A percentile compares a stretch with the other conserved stretches of the same genome.
Conservation (phyloP, 2,113 vertebrate species). For the Oreochromis aureus region DNA sequence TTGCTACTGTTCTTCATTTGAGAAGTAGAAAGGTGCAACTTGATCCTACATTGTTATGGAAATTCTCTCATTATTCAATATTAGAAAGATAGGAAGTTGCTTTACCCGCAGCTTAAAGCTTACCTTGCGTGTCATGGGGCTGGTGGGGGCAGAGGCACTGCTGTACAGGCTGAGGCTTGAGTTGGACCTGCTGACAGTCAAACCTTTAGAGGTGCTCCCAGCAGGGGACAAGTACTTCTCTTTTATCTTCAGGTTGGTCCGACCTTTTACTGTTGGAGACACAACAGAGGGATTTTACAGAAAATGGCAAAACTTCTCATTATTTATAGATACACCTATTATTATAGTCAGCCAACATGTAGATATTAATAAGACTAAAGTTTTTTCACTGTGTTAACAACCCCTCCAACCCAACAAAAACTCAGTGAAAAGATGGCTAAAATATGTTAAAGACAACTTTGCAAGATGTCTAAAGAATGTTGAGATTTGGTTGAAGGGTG, state of each 20-base stretch:
- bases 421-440: neutral
- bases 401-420: neutral
- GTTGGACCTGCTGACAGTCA: conserved; percentile 80
- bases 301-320: neutral
- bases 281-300: neutral
- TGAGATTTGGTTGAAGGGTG: neutral
- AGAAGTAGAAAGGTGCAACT: neutral
- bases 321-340: neutral
- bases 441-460: neutral
- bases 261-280: conserved; percentile 77
- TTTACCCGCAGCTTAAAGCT: neutral
- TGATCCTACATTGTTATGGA: neutral
- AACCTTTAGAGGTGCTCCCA: conserved; percentile 67
- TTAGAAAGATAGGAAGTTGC: neutral
- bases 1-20: neutral
- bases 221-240: conserved; percentile 82
- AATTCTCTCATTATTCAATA: neutral
- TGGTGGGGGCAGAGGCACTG: conserved; percentile 86
- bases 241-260: conserved; percentile 90
- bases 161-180: conserved; percentile 87
- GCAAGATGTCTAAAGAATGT: neutral
- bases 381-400: neutral
- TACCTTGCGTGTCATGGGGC: conserved; percentile 83
- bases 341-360: neutral
- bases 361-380: neutral